These are phyloP conservation scores for Leptodactylus fallax DNA, from an alignment of 2,797 vertebrate species.

Conservation along the genomic window DNA sequence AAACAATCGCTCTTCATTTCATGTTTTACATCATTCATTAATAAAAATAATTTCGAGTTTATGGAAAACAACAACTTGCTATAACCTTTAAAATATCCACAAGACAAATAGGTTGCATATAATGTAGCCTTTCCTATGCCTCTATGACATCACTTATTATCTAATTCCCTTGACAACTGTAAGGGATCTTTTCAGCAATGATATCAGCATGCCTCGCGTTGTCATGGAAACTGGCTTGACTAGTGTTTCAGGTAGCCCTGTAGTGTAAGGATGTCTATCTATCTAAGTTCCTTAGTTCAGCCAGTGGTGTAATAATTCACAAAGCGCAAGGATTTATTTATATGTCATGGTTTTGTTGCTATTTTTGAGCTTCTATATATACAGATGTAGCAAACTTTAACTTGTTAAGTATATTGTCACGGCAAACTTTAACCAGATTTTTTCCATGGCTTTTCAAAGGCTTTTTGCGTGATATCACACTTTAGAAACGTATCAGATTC, in stretches of 20 bases:
- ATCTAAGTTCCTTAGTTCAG: too few species aligned
- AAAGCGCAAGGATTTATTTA: too few species aligned
- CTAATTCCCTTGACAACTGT: conserved; percentile 15
- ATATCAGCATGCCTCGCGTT: not conserved
- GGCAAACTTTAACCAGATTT: too few species aligned
- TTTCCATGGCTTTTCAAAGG: too few species aligned
- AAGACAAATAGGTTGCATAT: not conserved
- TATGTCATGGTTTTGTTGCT: too few species aligned
- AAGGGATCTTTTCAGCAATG: conserved; percentile 5
- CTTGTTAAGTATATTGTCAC: too few species aligned
- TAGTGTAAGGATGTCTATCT: not conserved
- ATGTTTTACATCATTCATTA: not conserved
- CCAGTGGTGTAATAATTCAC: too few species aligned
- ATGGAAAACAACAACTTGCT: not conserved
- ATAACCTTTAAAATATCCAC: not conserved
- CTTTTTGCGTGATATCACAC: too few species aligned
- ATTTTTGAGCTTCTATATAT: too few species aligned
- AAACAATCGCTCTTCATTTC: not conserved
- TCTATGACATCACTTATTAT: conserved; percentile 20
- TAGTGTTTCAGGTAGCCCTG: not conserved
- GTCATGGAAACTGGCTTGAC: conserved; percentile 13
- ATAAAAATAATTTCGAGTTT: not conserved
- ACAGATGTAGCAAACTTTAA: too few species aligned
- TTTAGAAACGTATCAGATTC: too few species aligned
- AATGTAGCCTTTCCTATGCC: not conserved